Base-by-base conservation (phyloP, 2,888 invertebrate species). In the Campoplex capitator region DNA sequence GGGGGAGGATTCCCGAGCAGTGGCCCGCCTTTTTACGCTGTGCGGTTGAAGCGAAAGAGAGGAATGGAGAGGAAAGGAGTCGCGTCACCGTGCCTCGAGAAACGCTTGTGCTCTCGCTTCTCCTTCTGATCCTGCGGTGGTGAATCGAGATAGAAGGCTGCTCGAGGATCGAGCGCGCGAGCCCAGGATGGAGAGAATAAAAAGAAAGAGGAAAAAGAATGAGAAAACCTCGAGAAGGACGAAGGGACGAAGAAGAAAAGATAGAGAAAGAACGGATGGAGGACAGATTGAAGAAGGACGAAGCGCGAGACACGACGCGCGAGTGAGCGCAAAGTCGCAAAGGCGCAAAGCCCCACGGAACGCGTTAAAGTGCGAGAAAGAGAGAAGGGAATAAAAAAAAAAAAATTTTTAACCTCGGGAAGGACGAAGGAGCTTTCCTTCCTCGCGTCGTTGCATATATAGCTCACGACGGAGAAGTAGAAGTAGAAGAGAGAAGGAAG, bases 21-120 rank as follows among this genome's bases (percentile, higher is more conserved):
- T 92, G 92, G 92, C 90, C 92, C 91, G 91, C 90, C 92, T 94
- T 94, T 93, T 94, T 93, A 92, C 92, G 88, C 88, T 87, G 90
- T 16, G 32, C 48, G 65, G 45, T 68, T 73, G 73, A 35, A 82
- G 54, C 32, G 89, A 86, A 90, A 91, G 91, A 91, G 90, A 91
- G 89, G 89, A 90, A 89, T 38, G 65, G 62, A 87, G 58, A 86
- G 73, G 71, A 83, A 62, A 28, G 42, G 38, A 73, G 28, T 45
- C 82, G 75, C 67, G 83, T 71, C 70, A 71, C 48, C 56, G 32
- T n/a, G 18, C 48, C 28, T 16, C n/a, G 54, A 56, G 56, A 78
- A 35, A 35, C 68, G 79, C 76, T 76, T 18, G 16, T 65, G 74
- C 28, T 42, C 23, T 45, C 11, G 23, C 58, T 58, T 38, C 70